phyloP scores from a whole-genome alignment of 2,888 invertebrate species.

The Hypomecis atomaria region DNA sequence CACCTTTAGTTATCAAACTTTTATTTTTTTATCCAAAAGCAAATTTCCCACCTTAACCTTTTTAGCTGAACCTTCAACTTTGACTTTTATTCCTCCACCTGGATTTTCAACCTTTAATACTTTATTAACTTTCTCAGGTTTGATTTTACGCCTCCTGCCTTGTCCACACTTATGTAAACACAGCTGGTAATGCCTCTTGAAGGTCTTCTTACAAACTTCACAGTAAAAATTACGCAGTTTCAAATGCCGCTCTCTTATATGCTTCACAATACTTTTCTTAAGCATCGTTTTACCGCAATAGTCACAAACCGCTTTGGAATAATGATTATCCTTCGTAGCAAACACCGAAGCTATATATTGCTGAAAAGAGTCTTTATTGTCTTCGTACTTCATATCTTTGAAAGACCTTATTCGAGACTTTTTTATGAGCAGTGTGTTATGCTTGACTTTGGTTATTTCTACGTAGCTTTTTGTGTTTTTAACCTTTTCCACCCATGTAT shows the following conservation, averaged over 20 bases:
- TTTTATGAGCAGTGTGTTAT: slow-evolving; percentile 62
- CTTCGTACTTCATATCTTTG: slow-evolving; percentile 13
- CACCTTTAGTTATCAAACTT: no score
- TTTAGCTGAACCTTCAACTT: no score
- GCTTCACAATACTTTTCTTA: slow-evolving; percentile 67
- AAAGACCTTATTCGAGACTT: slow-evolving; percentile 49
- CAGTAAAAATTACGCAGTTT: slow-evolving; percentile 63
- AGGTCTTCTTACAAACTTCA: slow-evolving; percentile 50
- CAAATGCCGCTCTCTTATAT: slow-evolving; percentile 68
- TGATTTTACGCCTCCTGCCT: slow-evolving; percentile 33
- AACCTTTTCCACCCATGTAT: slow-evolving; percentile 68
- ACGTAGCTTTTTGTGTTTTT: slow-evolving; percentile 58
- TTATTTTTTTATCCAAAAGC: no score
- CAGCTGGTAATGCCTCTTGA: slow-evolving; percentile 63
- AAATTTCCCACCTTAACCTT: no score
- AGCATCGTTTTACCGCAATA: slow-evolving; percentile 74
- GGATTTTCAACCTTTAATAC: not conserved
- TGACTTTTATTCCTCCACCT: not conserved
- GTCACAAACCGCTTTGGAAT: slow-evolving; percentile 66
- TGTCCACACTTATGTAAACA: slow-evolving; percentile 60
- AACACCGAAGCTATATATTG: slow-evolving; percentile 52
- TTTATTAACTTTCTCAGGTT: slow-evolving; percentile 3
- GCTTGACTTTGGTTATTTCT: slow-evolving; percentile 68
- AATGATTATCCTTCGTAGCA: slow-evolving; percentile 55
- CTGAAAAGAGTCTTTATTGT: slow-evolving; percentile 38